phyloP scores from a whole-genome alignment of 2,888 invertebrate species.

The Rhamphomyia laevipes region DNA sequence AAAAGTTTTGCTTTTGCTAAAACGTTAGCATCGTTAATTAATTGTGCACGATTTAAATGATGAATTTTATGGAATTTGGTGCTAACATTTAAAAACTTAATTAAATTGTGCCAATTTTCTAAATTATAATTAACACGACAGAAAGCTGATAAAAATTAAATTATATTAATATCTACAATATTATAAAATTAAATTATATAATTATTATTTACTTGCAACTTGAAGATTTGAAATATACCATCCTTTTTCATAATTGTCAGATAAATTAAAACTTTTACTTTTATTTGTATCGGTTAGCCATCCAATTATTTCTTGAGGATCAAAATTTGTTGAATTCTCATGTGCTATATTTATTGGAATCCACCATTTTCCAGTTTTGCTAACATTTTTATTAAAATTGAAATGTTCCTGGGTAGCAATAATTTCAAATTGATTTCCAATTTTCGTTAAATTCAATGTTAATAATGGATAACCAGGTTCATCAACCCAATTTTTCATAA shows the following conservation, averaged over 20 bases:
- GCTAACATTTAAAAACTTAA: neutral
- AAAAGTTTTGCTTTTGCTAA: constrained; percentile 45
- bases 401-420: neutral
- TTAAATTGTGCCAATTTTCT: constrained; percentile 7
- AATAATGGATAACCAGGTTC: neutral
- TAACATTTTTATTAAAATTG: neutral
- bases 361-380: constrained; percentile 6
- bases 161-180: neutral
- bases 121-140: constrained; percentile 8
- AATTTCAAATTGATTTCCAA: neutral
- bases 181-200: neutral
- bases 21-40: constrained; percentile 55
- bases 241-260: neutral
- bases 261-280: neutral
- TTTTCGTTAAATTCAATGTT: neutral
- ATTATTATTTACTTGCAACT: constrained; percentile 1
- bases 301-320: neutral
- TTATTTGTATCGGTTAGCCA: constrained; percentile 2
- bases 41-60: constrained; percentile 54
- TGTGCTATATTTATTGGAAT: constrained; percentile 5
- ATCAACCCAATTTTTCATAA: constrained; percentile 1
- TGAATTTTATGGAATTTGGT: constrained; percentile 8
- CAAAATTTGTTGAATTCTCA: constrained; percentile 1
- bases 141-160: neutral
- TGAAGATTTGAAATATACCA: constrained; percentile 6